These are phyloP conservation scores for Micropterix aruncella DNA, from an alignment of 2,888 invertebrate species.

Conservation along the genomic window DNA sequence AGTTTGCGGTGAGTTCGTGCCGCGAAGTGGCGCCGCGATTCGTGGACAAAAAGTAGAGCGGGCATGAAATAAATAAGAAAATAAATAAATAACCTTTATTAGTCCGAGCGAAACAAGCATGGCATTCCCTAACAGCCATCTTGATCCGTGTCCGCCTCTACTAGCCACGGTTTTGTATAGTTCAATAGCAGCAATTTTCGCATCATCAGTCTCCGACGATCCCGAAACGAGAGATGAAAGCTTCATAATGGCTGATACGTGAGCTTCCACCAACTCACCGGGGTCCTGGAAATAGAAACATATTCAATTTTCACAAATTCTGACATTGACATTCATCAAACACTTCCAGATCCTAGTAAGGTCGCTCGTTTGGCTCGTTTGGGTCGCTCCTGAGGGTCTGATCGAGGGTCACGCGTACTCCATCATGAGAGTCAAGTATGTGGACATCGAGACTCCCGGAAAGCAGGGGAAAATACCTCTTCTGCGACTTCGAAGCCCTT, in stretches of 20 bases:
- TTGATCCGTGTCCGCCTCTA: conserved; percentile 22
- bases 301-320: too few relatives aligned
- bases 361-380: too few relatives aligned
- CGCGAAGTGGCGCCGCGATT: too few relatives aligned
- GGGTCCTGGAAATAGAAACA: too few relatives aligned
- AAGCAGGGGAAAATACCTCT: conserved; percentile 66
- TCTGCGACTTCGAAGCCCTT: conserved; percentile 79
- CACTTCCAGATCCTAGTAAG: too few relatives aligned
- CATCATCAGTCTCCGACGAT: neutral
- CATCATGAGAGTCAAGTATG: conserved; percentile 71
- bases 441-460: conserved; percentile 67
- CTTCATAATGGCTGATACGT: conserved; percentile 37
- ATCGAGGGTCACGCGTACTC: conserved; percentile 91
- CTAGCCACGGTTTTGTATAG: conserved; percentile 35
- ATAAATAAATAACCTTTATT: conserved; percentile 61
- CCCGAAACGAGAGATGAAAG: conserved; percentile 23
- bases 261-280: conserved; percentile 21
- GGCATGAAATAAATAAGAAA: too few relatives aligned
- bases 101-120: conserved; percentile 51
- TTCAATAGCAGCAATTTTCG: conserved; percentile 17
- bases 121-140: conserved; percentile 45
- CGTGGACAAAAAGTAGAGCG: too few relatives aligned
- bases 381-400: conserved; percentile 64
- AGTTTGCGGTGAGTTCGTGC: too few relatives aligned
- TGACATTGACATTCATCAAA: too few relatives aligned